These are phyloP conservation scores for Lynx canadensis DNA, from an alignment of 2,113 vertebrate species.

Conservation along the genomic window DNA sequence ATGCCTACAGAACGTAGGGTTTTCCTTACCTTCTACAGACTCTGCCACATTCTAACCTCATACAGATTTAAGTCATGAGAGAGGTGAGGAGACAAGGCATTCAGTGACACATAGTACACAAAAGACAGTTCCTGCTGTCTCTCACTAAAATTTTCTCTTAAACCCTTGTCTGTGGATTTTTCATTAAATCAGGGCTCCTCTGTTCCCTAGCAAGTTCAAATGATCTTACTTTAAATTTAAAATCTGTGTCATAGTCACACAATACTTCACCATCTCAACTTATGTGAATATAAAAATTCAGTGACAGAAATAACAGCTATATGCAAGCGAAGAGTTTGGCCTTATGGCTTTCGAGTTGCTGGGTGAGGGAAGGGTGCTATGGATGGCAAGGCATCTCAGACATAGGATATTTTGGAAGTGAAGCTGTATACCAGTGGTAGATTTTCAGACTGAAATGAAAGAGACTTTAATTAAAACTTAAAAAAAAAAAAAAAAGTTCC, in stretches of 20 bases:
- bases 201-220: conserved; percentile 14
- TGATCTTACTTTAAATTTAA: conserved; percentile 48
- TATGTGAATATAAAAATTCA: conserved; percentile 24
- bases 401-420: not conserved
- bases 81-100: not conserved
- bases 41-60: not conserved
- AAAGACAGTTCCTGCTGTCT: not conserved
- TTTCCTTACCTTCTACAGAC: not conserved
- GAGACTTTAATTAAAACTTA: not conserved
- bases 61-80: not conserved
- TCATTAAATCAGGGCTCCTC: not conserved
- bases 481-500: not conserved
- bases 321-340: not conserved
- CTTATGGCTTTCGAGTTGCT: not conserved
- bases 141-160: not conserved
- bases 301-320: not conserved
- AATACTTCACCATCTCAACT: conserved; percentile 33
- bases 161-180: not conserved
- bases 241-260: conserved; percentile 6
- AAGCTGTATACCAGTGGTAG: not conserved
- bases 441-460: not conserved
- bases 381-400: not conserved
- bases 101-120: not conserved
- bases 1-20: accelerated
- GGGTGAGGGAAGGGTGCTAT: not conserved